phyloP scores from a whole-genome alignment of 1,140 invertebrate genomes.

The Maconellicoccus hirsutus region DNA sequence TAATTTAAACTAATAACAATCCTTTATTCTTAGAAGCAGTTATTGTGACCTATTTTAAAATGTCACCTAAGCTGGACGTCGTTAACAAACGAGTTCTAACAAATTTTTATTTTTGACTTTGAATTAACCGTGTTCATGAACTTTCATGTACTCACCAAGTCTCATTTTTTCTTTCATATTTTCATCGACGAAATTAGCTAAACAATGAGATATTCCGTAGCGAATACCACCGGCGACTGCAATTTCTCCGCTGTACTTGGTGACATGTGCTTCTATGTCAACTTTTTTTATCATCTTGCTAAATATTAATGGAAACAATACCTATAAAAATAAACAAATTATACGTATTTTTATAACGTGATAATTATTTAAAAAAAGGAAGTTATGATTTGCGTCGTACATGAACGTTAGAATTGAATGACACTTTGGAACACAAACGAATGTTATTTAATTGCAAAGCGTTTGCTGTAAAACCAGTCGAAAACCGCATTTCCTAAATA shows the following conservation, averaged over 20 bases:
- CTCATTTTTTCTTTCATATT: constrained; percentile 73
- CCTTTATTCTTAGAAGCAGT: constrained; percentile 3
- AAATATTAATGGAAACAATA: constrained; percentile 78
- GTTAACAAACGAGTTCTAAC: background rate
- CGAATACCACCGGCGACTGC: constrained; percentile 70
- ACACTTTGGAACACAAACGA: too few species aligned
- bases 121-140: background rate
- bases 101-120: background rate
- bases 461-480: too few species aligned
- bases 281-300: constrained; percentile 60
- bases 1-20: background rate
- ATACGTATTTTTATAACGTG: background rate
- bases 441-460: too few species aligned
- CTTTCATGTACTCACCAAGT: constrained; percentile 45
- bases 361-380: too few species aligned
- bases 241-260: constrained; percentile 46
- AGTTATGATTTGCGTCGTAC: too few species aligned
- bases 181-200: constrained; percentile 67
- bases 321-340: constrained; percentile 38
- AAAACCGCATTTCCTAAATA: too few species aligned
- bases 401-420: too few species aligned
- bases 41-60: constrained; percentile 4
- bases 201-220: constrained; percentile 64
- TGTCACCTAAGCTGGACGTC: background rate
- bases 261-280: constrained; percentile 67